phyloP scores from a whole-genome alignment of 1,140 invertebrate genomes.

The Eriocheir sinensis region DNA sequence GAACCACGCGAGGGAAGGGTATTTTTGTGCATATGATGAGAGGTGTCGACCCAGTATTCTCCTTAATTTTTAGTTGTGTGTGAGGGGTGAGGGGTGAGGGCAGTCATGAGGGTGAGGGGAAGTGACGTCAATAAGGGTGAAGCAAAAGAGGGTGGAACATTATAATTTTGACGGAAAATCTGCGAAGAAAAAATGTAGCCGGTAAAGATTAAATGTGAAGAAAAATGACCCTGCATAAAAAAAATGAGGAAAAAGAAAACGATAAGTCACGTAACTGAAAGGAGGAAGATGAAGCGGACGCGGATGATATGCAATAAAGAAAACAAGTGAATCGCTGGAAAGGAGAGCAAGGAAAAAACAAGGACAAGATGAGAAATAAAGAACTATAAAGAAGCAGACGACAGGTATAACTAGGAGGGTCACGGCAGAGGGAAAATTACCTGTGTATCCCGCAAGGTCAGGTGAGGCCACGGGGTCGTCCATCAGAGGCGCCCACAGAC shows the following conservation, averaged over 20 bases:
- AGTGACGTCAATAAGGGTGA: not conserved
- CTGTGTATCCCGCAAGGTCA: not conserved
- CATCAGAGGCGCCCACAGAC: not conserved
- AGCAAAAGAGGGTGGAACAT: not conserved
- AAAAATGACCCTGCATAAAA: no score
- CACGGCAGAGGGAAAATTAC: conserved; percentile 3
- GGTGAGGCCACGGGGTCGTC: not conserved
- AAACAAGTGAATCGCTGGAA: no score
- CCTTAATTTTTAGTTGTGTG: not conserved
- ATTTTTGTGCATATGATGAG: not conserved
- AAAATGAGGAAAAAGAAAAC: no score
- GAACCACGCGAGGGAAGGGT: not conserved
- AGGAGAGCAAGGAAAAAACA: no score
- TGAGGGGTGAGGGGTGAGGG: not conserved
- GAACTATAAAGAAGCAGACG: not conserved
- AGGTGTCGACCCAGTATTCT: not conserved
- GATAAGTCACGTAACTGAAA: no score
- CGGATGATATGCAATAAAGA: no score
- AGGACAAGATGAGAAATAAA: no score
- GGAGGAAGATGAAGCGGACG: no score
- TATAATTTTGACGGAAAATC: not conserved
- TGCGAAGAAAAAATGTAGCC: not conserved
- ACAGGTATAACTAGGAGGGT: not conserved
- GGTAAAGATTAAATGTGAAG: no score
- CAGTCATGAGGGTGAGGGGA: not conserved